Evolutionary conservation across 2,797 vertebrate genomes (phyloP).

Genomic region (Enteromius treurensis): DNA sequence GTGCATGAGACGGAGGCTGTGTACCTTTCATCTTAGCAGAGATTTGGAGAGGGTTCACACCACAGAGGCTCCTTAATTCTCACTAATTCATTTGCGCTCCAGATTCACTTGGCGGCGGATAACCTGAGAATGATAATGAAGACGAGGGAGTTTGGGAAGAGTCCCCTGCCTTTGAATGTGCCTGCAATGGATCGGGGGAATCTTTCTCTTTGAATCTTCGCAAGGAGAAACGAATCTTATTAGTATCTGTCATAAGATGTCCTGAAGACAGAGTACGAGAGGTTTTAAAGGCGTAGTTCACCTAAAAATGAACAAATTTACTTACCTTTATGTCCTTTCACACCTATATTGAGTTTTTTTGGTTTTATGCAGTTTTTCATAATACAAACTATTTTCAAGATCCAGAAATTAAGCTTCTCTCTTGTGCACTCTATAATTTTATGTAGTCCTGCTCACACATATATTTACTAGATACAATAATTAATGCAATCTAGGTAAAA

Average conservation of each 20-base stretch:
- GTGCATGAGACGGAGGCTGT: slow-evolving; percentile 85
- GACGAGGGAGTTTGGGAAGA: slow-evolving; percentile 82
- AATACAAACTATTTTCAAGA: not conserved
- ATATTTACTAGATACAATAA: not conserved
- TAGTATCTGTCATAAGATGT: slow-evolving; percentile 87
- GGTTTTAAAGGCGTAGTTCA: slow-evolving; percentile 81
- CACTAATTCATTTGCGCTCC: slow-evolving; percentile 99
- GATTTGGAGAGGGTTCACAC: slow-evolving; percentile 97
- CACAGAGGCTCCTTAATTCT: slow-evolving; percentile 98
- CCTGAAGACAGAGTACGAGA: slow-evolving; percentile 70
- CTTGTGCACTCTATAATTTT: not conserved
- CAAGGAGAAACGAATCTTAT: slow-evolving; percentile 89
- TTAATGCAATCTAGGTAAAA: not conserved
- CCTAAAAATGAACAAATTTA: slow-evolving; percentile 53
- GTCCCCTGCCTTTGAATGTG: slow-evolving; percentile 97
- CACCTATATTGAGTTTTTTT: not conserved
- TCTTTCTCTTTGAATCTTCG: slow-evolving; percentile 89
- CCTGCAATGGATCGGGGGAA: slow-evolving; percentile 92
- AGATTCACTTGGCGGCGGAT: slow-evolving; percentile 93
- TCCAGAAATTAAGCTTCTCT: not conserved
- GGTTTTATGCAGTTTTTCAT: too few relatives aligned
- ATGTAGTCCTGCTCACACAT: not conserved
- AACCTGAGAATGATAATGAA: slow-evolving; percentile 88
- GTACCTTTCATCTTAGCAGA: slow-evolving; percentile 96
- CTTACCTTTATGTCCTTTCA: not conserved